phyloP scores from a whole-genome alignment of 2,797 vertebrate species.

The Anabas testudineus region DNA sequence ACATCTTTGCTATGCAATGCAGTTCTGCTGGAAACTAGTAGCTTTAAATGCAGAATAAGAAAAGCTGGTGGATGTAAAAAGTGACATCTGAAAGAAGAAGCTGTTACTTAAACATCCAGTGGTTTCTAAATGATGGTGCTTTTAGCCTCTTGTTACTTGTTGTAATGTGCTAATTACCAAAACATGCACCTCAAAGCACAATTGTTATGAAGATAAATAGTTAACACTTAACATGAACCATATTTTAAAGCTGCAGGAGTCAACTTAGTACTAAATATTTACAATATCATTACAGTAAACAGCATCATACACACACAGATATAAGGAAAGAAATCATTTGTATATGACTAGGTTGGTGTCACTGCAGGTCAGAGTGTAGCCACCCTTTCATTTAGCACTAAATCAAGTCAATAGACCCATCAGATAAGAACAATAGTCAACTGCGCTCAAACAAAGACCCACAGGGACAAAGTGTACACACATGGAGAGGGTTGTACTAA shows the following conservation, averaged over 20 bases:
- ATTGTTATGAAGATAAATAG: neutral
- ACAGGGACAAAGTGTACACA: conserved; percentile 10
- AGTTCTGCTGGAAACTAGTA: neutral
- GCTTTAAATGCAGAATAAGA: conserved; percentile 2
- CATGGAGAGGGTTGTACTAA: conserved; percentile 28
- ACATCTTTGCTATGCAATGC: neutral
- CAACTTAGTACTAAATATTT: neutral
- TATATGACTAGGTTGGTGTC: neutral
- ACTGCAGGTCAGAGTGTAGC: conserved; percentile 6
- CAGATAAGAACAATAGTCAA: conserved; percentile 63
- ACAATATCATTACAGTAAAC: neutral
- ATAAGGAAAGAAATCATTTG: neutral
- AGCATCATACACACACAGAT: neutral
- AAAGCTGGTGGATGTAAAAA: neutral
- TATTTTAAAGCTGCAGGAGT: neutral
- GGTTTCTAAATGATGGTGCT: neutral
- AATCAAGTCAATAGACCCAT: conserved; percentile 45
- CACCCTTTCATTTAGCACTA: neutral
- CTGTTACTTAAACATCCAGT: neutral
- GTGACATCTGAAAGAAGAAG: neutral
- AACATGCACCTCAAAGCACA: conserved; percentile 1
- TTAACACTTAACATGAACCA: neutral
- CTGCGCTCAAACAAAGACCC: conserved; percentile 37
- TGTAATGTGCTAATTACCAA: neutral
- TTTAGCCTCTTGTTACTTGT: neutral